phyloP scores from a whole-genome alignment of 1,140 invertebrate species.

The Riptortus pedestris region DNA sequence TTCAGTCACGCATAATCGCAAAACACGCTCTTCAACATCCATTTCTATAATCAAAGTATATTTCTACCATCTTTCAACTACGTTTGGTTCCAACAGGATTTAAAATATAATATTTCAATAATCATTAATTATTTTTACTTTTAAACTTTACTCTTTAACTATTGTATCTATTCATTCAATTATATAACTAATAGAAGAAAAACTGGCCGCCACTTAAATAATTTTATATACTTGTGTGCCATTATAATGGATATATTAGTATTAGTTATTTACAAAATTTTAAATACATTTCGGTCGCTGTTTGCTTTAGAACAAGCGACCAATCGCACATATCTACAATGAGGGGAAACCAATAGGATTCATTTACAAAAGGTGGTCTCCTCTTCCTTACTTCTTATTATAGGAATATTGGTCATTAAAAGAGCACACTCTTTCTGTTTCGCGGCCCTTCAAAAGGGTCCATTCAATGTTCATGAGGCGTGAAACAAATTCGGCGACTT shows the following conservation, averaged over 20 bases:
- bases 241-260: constrained; percentile 23
- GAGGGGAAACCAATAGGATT: background rate
- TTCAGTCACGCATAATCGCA: constrained; percentile 27
- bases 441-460: background rate
- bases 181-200: constrained; percentile 29
- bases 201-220: constrained; percentile 30
- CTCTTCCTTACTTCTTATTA: constrained; percentile 4
- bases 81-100: constrained; percentile 32
- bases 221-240: constrained; percentile 22
- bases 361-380: constrained; percentile 24
- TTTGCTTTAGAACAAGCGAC: background rate
- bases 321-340: constrained; percentile 10
- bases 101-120: constrained; percentile 32
- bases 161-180: constrained; percentile 31
- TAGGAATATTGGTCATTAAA: constrained; percentile 22
- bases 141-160: constrained; percentile 28
- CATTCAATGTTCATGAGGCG: background rate
- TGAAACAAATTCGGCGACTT: constrained; percentile 12
- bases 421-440: background rate
- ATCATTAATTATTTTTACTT: constrained; percentile 29
- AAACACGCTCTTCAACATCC: constrained; percentile 19
- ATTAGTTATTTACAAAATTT: constrained; percentile 28
- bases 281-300: constrained; percentile 18
- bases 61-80: constrained; percentile 25
- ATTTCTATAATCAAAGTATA: constrained; percentile 24